Percentiles rank a stretch among this genome's conserved stretches.
Evolutionary conservation across 2,797 vertebrate species (phyloP).

Genomic region (Benthosema pterotum): DNA sequence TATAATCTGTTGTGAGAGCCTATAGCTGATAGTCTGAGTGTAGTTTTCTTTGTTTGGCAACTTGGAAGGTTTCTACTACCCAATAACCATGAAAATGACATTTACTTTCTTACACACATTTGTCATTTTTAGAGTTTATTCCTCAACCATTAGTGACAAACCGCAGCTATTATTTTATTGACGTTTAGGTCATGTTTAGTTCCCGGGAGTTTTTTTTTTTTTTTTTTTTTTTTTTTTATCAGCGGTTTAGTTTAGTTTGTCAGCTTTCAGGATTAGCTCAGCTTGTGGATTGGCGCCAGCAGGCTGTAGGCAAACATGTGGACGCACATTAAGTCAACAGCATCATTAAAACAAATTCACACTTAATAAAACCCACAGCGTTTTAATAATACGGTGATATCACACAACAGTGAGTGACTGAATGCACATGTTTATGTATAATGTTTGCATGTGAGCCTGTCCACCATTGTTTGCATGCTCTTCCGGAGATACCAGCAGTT

Average conservation of each 20-base stretch:
- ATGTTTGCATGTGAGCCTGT: no score
- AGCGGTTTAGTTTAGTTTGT: slow-evolving; percentile 46
- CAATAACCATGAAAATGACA: slow-evolving; percentile 35
- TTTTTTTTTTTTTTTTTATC: no score
- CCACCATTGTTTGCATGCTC: no score
- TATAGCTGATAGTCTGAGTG: no score
- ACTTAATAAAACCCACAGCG: slow-evolving; percentile 23
- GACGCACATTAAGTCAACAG: slow-evolving; percentile 46
- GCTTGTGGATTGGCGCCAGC: slow-evolving; percentile 33
- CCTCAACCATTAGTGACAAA: slow-evolving; percentile 27
- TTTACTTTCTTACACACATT: slow-evolving; percentile 44
- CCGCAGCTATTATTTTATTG: slow-evolving; percentile 41
- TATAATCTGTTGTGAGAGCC: no score
- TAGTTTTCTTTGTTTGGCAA: slow-evolving; percentile 18
- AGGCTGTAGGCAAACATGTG: slow-evolving; percentile 40
- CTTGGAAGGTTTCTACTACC: slow-evolving; percentile 34
- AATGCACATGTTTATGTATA: slow-evolving; percentile 5
- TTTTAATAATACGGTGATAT: slow-evolving; percentile 23
- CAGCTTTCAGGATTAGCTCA: slow-evolving; percentile 40
- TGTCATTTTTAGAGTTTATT: slow-evolving; percentile 43
- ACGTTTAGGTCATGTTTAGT: slow-evolving; percentile 28
- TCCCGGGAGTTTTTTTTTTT: slow-evolving; percentile 37
- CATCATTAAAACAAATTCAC: slow-evolving; percentile 52
- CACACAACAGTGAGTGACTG: slow-evolving; percentile 1
- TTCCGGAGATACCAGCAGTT: no score